Base-by-base conservation (phyloP, 2,888 invertebrate genomes). In the Palloptera scutellata region DNA sequence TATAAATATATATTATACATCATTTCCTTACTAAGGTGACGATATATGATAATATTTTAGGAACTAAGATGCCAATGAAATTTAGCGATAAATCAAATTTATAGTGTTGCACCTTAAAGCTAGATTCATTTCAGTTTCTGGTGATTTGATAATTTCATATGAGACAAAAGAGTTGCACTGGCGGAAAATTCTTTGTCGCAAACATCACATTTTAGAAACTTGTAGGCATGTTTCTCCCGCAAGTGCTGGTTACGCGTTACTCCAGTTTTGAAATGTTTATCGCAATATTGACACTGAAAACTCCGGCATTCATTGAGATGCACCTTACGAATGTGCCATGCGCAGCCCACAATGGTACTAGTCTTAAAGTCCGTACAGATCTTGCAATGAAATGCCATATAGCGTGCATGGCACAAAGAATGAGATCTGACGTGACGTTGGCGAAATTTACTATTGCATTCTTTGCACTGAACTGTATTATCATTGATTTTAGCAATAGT, bases 101-200 rank as follows among this genome's bases (percentile, higher is more conserved):
- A n/a, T n/a, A n/a, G n/a, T n/a, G 30, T 6, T 30, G 30, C 30
- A 2, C 6, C 30, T 30, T 30, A 30, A 30, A 30, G 30, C 30
- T 30, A 4, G 3, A 19, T 55, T 42, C 61, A 70, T 20, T 70
- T 68, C n/a, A 70, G 66, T 58, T 66, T 68, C 43, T 64, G 68
- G 43, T 70, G 70, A 42, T 66, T 70, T 15, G 53, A n/a, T 1
- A 61, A 54, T 8, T 64, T 64, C 68, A 70, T 68, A 19, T 70
- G 70, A 11, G 61, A 52, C 41, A 66, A 41, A n/a, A 70, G 42
- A 3, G 61, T n/a, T 10, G 66, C 45, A 15, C 45, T 52, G n/a
- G 57, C 63, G 17, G 17, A 48, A 43, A 64, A 70, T 15, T 53
- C 41, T 17, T 66, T 68, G 0, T 59, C 40, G 40, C 70, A 70